A percentile compares a stretch with the other conserved stretches of the same genome.
Evolutionary conservation across 2,113 vertebrate genomes (phyloP).

Genomic region (Cephalopholis sonnerati): DNA sequence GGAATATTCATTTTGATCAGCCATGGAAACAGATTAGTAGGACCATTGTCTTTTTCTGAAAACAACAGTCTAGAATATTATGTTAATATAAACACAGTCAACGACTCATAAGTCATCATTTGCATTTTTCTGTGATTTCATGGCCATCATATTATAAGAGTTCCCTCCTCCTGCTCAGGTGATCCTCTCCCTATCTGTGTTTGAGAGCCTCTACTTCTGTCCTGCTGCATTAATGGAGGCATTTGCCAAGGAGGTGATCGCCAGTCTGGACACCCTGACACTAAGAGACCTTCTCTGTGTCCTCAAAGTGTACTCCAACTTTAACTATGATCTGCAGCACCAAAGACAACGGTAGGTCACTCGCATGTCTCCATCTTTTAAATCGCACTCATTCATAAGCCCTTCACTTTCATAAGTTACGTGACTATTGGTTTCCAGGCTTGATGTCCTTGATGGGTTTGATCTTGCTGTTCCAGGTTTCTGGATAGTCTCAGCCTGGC

Average conservation of each 20-base stretch:
- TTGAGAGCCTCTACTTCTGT: slow-evolving; percentile 84
- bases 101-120: too few species aligned
- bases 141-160: too few species aligned
- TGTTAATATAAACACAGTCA: too few species aligned
- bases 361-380: background rate
- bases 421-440: background rate
- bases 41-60: too few species aligned
- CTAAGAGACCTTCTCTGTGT: slow-evolving; percentile 81
- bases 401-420: background rate
- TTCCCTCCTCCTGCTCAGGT: slow-evolving; percentile 81
- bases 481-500: slow-evolving; percentile 80
- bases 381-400: background rate
- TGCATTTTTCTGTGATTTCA: too few species aligned
- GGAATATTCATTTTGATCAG: too few species aligned
- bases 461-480: slow-evolving; percentile 82
- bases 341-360: slow-evolving; percentile 84
- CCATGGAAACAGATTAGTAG: too few species aligned
- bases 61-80: too few species aligned
- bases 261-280: slow-evolving; percentile 81
- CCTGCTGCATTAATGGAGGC: slow-evolving; percentile 85
- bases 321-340: slow-evolving; percentile 85
- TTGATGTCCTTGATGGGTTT: background rate
- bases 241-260: slow-evolving; percentile 84
- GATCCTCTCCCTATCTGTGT: slow-evolving; percentile 83
- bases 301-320: slow-evolving; percentile 86